Percentiles rank a stretch among this genome's conserved stretches.
Conservation (phyloP, 1,140 invertebrate genomes). For the Propsilocerus akamusi region DNA sequence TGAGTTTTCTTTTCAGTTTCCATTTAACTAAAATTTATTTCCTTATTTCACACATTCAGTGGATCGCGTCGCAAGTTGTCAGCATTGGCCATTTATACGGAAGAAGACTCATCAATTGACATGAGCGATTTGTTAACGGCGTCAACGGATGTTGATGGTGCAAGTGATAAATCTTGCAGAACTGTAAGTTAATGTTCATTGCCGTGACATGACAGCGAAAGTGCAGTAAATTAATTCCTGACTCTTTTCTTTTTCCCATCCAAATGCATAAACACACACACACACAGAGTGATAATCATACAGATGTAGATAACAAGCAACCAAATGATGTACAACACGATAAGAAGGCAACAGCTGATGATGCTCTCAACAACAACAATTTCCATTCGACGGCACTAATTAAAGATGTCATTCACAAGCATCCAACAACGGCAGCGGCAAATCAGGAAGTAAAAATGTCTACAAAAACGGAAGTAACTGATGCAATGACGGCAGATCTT, state of each 20-base stretch:
- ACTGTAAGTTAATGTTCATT: not conserved
- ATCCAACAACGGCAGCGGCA: not conserved
- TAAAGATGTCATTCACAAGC: not conserved
- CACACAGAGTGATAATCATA: not conserved
- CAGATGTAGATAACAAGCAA: not conserved
- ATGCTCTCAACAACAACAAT: not conserved
- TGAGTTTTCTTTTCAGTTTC: constrained; percentile 20
- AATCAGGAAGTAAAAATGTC: not conserved
- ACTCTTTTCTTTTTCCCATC: not conserved
- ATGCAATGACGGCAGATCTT: not conserved
- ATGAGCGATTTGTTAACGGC: constrained; percentile 47
- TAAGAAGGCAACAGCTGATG: not conserved
- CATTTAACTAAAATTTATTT: not conserved
- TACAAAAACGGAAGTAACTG: not conserved
- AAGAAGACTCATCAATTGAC: constrained; percentile 57
- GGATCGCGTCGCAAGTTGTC: constrained; percentile 32
- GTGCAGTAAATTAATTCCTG: not conserved
- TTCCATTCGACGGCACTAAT: constrained; percentile 1
- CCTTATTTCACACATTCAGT: constrained; percentile 17
- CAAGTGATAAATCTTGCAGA: not conserved
- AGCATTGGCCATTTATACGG: constrained; percentile 44
- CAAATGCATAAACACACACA: no score
- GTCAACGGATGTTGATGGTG: not conserved
- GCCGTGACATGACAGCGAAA: not conserved
- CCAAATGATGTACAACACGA: not conserved